phyloP scores from a whole-genome alignment of 2,113 vertebrate species.

The Bambusicola thoracicus region DNA sequence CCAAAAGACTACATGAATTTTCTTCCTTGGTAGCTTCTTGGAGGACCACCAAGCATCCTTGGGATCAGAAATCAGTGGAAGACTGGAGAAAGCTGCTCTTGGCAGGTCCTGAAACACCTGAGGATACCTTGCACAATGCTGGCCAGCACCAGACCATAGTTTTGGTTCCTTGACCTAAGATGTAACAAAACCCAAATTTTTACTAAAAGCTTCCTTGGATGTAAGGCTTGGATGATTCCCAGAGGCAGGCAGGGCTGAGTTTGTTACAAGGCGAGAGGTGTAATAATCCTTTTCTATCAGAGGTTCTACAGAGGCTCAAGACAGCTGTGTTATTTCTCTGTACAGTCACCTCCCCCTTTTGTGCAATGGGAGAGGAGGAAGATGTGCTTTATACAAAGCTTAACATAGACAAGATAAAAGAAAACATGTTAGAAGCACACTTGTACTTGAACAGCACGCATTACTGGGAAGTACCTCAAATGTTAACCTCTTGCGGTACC shows the following conservation, averaged over 20 bases:
- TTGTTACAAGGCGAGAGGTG: background rate
- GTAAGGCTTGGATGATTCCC: background rate
- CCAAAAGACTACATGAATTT: background rate
- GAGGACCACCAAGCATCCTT: background rate
- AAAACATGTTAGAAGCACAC: background rate
- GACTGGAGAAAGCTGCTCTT: background rate
- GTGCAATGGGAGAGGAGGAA: background rate
- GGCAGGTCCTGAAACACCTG: background rate
- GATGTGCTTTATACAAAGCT: background rate
- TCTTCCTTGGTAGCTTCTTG: background rate
- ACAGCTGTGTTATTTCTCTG: background rate
- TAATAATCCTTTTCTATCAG: background rate
- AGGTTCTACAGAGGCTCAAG: background rate
- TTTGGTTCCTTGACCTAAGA: background rate
- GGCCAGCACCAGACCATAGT: background rate
- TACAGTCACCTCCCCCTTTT: background rate
- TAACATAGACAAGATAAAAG: background rate
- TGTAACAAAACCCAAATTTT: fast-evolving
- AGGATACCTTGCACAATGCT: background rate
- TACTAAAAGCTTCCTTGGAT: background rate
- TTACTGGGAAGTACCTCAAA: background rate
- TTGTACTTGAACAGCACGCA: background rate
- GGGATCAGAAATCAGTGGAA: background rate
- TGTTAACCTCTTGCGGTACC: background rate
- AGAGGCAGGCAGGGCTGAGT: background rate